These are phyloP conservation scores for Stegophylla sp. DNA, from an alignment of 2,888 invertebrate species.

Conservation along the genomic window DNA sequence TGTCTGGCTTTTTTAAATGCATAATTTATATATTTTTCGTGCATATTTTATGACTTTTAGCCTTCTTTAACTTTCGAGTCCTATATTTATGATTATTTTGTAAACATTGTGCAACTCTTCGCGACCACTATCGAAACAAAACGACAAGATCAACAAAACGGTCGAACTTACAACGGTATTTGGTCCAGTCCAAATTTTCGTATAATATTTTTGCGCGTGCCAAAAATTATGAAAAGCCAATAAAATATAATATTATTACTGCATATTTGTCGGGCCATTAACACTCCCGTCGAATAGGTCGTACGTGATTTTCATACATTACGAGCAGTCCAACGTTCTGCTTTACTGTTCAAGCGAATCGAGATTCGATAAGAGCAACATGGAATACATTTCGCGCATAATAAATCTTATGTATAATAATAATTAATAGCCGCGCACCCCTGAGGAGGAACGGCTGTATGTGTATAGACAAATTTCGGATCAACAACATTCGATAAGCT, in stretches of 20 bases:
- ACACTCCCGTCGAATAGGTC: no score
- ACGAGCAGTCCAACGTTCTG: not conserved
- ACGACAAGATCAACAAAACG: not conserved
- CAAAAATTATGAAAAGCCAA: not conserved
- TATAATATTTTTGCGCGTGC: not conserved
- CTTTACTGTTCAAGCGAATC: constrained; percentile 31
- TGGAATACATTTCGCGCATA: constrained; percentile 11
- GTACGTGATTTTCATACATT: not conserved
- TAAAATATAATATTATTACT: not conserved
- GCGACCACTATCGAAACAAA: not conserved
- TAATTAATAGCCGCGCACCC: constrained; percentile 17
- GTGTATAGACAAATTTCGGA: constrained; percentile 1
- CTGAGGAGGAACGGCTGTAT: not conserved
- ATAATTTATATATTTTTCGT: no score
- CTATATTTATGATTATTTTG: no score
- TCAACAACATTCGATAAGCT: constrained; percentile 12
- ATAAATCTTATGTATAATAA: not conserved
- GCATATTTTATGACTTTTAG: no score
- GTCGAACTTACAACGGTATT: not conserved
- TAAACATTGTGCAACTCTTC: no score
- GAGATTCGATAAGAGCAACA: constrained; percentile 15
- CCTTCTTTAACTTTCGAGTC: no score
- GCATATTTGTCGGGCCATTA: not conserved
- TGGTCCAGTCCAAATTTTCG: not conserved
- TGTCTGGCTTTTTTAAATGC: no score